A percentile compares a stretch with the other conserved stretches of the same genome.
phyloP scores from a whole-genome alignment of 1,140 invertebrate genomes.

The Xylocopa sonorina region DNA sequence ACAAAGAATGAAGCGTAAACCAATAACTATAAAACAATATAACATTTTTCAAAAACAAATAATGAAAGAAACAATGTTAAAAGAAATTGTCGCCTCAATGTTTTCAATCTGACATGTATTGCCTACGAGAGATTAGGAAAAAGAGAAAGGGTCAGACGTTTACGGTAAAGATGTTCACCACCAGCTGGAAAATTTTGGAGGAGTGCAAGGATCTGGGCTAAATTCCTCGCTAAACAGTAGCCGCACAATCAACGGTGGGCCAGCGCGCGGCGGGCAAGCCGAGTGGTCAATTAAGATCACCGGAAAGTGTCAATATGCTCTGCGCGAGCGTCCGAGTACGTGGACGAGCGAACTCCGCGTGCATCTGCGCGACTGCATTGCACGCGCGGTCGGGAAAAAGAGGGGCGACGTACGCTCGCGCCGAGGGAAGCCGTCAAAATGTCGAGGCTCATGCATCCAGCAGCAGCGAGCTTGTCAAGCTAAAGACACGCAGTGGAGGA shows the following conservation, averaged over 20 bases:
- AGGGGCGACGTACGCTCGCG: conserved; percentile 54
- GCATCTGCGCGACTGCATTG: conserved; percentile 66
- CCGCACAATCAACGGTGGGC: conserved; percentile 56
- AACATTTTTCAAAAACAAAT: too few species aligned
- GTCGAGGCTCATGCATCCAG: conserved; percentile 63
- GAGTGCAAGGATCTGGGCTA: conserved; percentile 39
- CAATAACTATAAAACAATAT: too few species aligned
- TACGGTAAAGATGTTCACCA: conserved; percentile 6
- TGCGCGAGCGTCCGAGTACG: conserved; percentile 59
- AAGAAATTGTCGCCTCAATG: too few species aligned
- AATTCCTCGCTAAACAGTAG: conserved; percentile 54
- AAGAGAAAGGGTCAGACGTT: neutral
- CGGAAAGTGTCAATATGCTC: conserved; percentile 61
- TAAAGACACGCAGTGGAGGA: conserved; percentile 59
- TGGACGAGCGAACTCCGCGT: conserved; percentile 59
- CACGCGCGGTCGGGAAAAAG: conserved; percentile 23
- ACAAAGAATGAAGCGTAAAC: too few species aligned
- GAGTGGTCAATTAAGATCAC: conserved; percentile 67
- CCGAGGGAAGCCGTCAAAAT: conserved; percentile 68
- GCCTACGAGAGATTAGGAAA: too few species aligned
- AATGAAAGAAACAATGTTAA: too few species aligned
- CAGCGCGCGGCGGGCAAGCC: conserved; percentile 43
- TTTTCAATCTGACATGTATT: too few species aligned
- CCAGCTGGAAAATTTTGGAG: neutral
- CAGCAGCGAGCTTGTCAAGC: conserved; percentile 59